Base-by-base conservation (phyloP, 2,888 invertebrate genomes). In the Lobophora halterata region DNA sequence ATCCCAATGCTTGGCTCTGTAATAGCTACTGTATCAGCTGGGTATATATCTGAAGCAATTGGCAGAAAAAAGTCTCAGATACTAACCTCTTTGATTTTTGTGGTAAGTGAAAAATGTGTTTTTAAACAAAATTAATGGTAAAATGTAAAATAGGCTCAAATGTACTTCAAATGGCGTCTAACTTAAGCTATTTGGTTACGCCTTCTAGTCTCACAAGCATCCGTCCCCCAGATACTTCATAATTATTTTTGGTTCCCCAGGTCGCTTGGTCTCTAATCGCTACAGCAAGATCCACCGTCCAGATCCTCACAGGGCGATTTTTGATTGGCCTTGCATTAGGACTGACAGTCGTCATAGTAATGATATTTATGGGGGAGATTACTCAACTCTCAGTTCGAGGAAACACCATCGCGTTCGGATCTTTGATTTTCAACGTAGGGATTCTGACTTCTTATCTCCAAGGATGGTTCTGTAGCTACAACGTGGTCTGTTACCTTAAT, bases 361-460 rank as follows among this genome's bases (percentile, higher is more conserved):
- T 91, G 0, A 68, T 90, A 4, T 89, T 80, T 59, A 65, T 87
- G 1, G 71, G 79, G 1, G 93, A 93, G 60, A 89, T 90, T 25
- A 53, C 51, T 3, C 55, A 65, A 2, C 28, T 33, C 0, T 45
- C 49, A 1, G 31, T 62, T 3, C 48, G 58, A 25, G 71, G 69
- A 0, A 39, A 58, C n/a, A 30, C 61, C 1, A 24, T 54, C 0
- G 30, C 55, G 1, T 9, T 55, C 0, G 2, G 45, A 1, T 5
- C 30, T 1, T 46, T 62, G 13, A 17, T 55, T 2, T 68, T 48
- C 26, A 61, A 56, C 29, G 2, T 55, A 0, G 71, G 71, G 1
- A 26, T 51, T 0, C 46, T 71, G 1, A 3, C 40, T 0, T 67
- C 72, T 0, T 71, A 69, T 9, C 2, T 54, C 0, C 38, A 31